Conservation (phyloP, 2,888 invertebrate species). For the Xanthia togata region DNA sequence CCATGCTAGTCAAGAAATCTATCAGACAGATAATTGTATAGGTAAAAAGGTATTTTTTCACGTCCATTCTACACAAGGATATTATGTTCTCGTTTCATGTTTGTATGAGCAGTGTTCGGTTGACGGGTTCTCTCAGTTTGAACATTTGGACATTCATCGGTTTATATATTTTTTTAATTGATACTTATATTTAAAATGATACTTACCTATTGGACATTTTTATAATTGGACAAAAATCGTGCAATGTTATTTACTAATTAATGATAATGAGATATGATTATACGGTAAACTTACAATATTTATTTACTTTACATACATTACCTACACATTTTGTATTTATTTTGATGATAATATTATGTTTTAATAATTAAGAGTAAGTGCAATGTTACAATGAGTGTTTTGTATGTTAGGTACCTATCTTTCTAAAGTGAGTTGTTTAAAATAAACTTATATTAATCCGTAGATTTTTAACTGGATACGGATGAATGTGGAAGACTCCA, state of each 20-base stretch:
- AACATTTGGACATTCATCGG: not conserved
- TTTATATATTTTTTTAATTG: not conserved
- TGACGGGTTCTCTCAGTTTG: not conserved
- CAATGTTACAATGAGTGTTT: constrained; percentile 16
- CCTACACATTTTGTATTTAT: constrained; percentile 17
- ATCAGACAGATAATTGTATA: not conserved
- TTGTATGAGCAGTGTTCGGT: not conserved
- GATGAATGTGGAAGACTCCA: not conserved
- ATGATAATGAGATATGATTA: not conserved
- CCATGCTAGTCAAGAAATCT: not conserved
- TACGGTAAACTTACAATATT: constrained; percentile 2
- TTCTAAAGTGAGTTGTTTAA: not conserved
- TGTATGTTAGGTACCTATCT: not conserved
- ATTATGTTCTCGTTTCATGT: not conserved
- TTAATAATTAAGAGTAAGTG: constrained; percentile 20
- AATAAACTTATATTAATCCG: constrained; percentile 1
- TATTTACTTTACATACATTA: not conserved
- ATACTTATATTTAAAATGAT: not conserved
- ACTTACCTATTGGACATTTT: not conserved
- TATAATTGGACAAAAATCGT: constrained; percentile 2
- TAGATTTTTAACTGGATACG: constrained; percentile 6
- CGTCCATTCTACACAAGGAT: not conserved
- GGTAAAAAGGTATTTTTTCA: not conserved
- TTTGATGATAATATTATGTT: constrained; percentile 16
- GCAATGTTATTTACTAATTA: not conserved